Percentiles rank a stretch among this genome's conserved stretches.
Conservation (phyloP, 2,113 vertebrate genomes). For the Osmerus mordax region DNA sequence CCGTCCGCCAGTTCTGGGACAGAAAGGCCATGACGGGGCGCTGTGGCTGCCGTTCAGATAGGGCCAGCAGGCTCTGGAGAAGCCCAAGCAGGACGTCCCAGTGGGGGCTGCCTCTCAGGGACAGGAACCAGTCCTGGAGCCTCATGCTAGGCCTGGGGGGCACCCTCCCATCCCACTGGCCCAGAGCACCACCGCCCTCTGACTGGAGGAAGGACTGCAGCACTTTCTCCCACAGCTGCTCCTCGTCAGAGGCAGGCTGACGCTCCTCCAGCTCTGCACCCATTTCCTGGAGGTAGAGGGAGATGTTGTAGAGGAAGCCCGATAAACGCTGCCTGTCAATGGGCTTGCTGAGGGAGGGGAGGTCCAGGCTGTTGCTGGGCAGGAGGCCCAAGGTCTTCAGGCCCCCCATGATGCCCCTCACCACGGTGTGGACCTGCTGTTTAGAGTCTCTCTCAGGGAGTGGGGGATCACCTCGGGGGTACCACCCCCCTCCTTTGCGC, state of each 20-base stretch:
- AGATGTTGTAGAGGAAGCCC: slow-evolving; percentile 83
- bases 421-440: slow-evolving; percentile 53
- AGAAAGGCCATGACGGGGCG: slow-evolving; percentile 71
- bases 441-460: slow-evolving; percentile 41
- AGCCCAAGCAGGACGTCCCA: slow-evolving; percentile 80
- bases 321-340: slow-evolving; percentile 72
- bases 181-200: slow-evolving; percentile 54
- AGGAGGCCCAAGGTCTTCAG: slow-evolving; percentile 69
- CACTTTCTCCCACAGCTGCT: slow-evolving; percentile 73
- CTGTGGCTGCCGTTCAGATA: slow-evolving; percentile 73
- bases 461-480: slow-evolving; percentile 33
- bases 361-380: slow-evolving; percentile 49
- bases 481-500: slow-evolving; percentile 54
- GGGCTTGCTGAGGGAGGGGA: slow-evolving; percentile 59
- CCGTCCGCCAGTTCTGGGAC: slow-evolving; percentile 81
- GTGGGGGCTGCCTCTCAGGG: slow-evolving; percentile 81
- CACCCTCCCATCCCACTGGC: slow-evolving; percentile 63
- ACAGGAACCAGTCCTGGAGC: slow-evolving; percentile 81
- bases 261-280: slow-evolving; percentile 70
- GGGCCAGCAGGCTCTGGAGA: slow-evolving; percentile 74
- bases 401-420: slow-evolving; percentile 67
- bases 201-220: slow-evolving; percentile 71
- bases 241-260: slow-evolving; percentile 45
- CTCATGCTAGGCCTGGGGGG: slow-evolving; percentile 75
- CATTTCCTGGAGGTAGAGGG: slow-evolving; percentile 80